Evolutionary conservation across 2,113 vertebrate species (phyloP).

Genomic region (Heteronetta atricapilla): DNA sequence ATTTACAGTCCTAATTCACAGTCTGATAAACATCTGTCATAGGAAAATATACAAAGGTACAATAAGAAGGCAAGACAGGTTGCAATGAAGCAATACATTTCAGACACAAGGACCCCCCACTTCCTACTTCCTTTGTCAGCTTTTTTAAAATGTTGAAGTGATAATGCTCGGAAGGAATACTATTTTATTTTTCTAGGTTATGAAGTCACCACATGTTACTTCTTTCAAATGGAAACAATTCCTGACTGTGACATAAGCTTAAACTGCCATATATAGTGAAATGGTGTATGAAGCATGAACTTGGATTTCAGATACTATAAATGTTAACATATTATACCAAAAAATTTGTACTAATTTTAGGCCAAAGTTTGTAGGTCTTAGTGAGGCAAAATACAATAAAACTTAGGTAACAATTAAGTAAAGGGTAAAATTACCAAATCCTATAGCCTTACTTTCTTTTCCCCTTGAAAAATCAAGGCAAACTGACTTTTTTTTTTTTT

Average conservation of each 20-base stretch:
- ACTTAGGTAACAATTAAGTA: background rate
- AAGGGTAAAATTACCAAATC: too few species aligned
- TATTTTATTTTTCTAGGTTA: slow-evolving; percentile 19
- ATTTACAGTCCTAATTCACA: background rate
- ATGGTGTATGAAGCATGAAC: background rate
- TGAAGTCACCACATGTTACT: slow-evolving; percentile 28
- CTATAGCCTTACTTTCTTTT: background rate
- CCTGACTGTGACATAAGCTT: slow-evolving; percentile 39
- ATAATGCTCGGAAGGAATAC: background rate
- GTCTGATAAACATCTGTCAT: background rate
- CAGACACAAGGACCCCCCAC: background rate
- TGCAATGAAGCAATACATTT: background rate
- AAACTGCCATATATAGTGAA: slow-evolving; percentile 51
- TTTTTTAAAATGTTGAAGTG: background rate
- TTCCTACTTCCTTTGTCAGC: background rate
- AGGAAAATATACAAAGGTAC: background rate
- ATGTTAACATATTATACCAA: background rate
- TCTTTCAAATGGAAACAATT: slow-evolving; percentile 40
- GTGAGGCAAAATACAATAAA: background rate
- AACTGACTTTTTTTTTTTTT: background rate
- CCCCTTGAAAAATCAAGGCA: background rate
- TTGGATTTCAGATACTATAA: slow-evolving; percentile 44
- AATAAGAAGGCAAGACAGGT: background rate
- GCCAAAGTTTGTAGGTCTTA: background rate
- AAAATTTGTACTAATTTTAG: background rate